Evolutionary conservation across 2,113 vertebrate genomes (phyloP).

Genomic region (Barnardius zonarius): DNA sequence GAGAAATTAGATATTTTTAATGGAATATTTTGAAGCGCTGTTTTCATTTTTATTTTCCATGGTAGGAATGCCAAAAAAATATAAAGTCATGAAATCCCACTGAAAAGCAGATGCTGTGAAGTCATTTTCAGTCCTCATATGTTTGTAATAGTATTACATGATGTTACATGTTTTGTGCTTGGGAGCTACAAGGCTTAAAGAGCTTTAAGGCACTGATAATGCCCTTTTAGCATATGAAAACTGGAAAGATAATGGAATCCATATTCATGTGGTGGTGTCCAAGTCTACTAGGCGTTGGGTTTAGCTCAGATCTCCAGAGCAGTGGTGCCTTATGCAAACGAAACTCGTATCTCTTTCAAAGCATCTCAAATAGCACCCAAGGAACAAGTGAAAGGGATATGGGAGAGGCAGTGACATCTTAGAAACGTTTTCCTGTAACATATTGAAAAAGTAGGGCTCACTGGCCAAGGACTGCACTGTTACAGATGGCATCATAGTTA

Average conservation of each 20-base stretch:
- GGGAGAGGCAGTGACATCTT: not conserved
- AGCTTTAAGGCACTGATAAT: not conserved
- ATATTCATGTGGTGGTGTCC: not conserved
- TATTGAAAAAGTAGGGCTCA: not conserved
- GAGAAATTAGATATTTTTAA: conserved; percentile 35
- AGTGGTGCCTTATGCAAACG: not conserved
- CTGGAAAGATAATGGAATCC: not conserved
- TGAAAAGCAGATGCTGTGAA: not conserved
- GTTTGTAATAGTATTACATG: conserved; percentile 15
- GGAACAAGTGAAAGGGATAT: not conserved
- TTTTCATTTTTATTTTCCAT: conserved; percentile 21
- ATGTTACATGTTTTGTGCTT: not conserved
- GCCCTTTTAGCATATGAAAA: not conserved
- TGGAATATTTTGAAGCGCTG: not conserved
- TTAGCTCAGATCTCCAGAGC: not conserved
- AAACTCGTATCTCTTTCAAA: not conserved
- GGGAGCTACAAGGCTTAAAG: not conserved
- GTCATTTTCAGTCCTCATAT: not conserved
- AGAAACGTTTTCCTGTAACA: not conserved
- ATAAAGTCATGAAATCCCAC: not conserved
- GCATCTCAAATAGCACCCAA: not conserved
- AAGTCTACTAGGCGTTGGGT: not conserved
- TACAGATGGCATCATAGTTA: conserved; percentile 17
- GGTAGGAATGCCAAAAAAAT: conserved; percentile 1
- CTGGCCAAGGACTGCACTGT: not conserved